Evolutionary conservation across 2,888 invertebrate species (phyloP).

Genomic region (Sphaerophoria rueppellii): DNA sequence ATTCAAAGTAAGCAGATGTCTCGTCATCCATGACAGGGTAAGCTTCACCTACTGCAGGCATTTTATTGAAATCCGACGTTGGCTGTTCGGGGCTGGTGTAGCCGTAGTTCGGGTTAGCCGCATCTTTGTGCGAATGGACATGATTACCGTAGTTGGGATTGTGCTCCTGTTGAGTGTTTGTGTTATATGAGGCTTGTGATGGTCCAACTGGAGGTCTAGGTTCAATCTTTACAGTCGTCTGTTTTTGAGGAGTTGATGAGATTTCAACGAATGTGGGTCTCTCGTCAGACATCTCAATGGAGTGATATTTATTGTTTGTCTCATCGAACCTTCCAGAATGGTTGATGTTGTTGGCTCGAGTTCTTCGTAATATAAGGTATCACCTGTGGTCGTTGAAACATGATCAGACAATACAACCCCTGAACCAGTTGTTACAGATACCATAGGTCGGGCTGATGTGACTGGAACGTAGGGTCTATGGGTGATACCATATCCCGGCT

Average conservation of each 20-base stretch:
- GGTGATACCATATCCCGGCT: constrained; percentile 78
- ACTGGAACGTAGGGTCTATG: constrained; percentile 51
- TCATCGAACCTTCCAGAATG: constrained; percentile 32
- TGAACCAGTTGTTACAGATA: constrained; percentile 60
- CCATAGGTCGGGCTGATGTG: constrained; percentile 38
- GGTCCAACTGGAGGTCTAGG: constrained; percentile 40
- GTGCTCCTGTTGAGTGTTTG: constrained; percentile 27
- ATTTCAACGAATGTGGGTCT: constrained; percentile 58
- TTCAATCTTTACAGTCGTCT: constrained; percentile 44
- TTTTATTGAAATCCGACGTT: constrained; percentile 80
- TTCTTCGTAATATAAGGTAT: constrained; percentile 74
- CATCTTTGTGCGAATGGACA: constrained; percentile 57
- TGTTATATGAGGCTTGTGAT: constrained; percentile 53
- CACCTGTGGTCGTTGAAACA: constrained; percentile 53
- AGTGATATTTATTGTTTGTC: constrained; percentile 63
- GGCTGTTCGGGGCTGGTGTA: constrained; percentile 79
- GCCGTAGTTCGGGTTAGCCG: constrained; percentile 75
- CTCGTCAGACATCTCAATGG: constrained; percentile 63
- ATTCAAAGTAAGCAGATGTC: constrained; percentile 60
- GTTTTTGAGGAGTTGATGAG: constrained; percentile 46
- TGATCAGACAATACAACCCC: constrained; percentile 22
- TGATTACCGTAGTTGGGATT: constrained; percentile 65
- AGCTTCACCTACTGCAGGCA: constrained; percentile 80
- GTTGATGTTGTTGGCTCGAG: constrained; percentile 69
- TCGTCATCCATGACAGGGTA: constrained; percentile 77